phyloP scores from a whole-genome alignment of 2,797 vertebrate species.

The Nothura maculosa region DNA sequence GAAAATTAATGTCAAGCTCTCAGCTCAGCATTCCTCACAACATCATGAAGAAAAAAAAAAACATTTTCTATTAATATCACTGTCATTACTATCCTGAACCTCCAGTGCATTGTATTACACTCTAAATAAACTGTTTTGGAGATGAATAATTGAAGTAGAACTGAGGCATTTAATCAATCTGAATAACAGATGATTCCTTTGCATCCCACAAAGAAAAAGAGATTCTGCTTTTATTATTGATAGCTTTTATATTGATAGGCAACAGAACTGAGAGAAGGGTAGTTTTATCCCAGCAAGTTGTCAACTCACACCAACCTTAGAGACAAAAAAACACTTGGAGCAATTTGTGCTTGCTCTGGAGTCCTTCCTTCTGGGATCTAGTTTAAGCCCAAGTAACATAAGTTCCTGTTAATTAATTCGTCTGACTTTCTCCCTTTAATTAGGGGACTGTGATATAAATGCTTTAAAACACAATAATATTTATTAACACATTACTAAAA shows the following conservation, averaged over 20 bases:
- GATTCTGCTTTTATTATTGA: constrained; percentile 76
- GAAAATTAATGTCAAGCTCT: background rate
- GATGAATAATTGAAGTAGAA: constrained; percentile 51
- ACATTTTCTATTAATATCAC: background rate
- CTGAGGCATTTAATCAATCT: constrained; percentile 71
- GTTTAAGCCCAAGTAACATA: background rate
- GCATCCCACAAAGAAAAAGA: constrained; percentile 67
- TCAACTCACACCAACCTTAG: constrained; percentile 8
- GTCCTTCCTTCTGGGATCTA: background rate
- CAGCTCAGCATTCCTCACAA: background rate
- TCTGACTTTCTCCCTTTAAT: background rate
- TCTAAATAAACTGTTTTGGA: constrained; percentile 50
- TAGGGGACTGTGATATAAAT: fast-evolving
- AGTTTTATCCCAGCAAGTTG: constrained; percentile 52
- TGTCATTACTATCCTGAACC: background rate
- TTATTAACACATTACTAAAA: background rate
- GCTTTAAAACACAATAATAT: background rate
- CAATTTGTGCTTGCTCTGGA: background rate
- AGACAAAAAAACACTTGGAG: constrained; percentile 1
- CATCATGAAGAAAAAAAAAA: background rate
- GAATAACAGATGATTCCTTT: constrained; percentile 72
- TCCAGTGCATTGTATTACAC: background rate
- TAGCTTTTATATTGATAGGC: background rate
- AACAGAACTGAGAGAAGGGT: no score
- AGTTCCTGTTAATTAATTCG: fast-evolving